Percentiles rank a stretch among this genome's conserved stretches.
Evolutionary conservation across 92 coral and sea anemone genomes (phyloP).

Genomic region (Virgularia gustaviana): DNA sequence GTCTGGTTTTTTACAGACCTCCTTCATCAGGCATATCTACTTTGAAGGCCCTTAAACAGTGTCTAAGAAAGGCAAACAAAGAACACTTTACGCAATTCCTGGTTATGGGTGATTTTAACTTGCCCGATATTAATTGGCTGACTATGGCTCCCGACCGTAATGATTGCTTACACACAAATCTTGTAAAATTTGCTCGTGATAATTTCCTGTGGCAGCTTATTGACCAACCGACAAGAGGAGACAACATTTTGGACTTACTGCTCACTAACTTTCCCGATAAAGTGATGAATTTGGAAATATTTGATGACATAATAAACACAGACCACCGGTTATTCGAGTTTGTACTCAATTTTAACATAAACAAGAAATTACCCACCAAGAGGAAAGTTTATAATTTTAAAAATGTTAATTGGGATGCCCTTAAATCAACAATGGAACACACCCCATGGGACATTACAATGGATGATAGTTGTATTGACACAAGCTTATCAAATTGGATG

Average conservation of each 20-base stretch:
- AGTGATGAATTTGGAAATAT: conserved; percentile 16
- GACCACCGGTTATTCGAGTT: conserved; percentile 22
- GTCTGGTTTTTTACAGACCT: conserved; percentile 54
- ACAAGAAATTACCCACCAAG: conserved; percentile 17
- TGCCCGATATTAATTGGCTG: conserved; percentile 33
- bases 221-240: conserved; percentile 50
- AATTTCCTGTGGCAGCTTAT: conserved; percentile 35
- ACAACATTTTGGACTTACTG: conserved; percentile 41
- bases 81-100: conserved; percentile 16
- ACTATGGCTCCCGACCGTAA: conserved; percentile 5
- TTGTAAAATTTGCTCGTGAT: conserved; percentile 23
- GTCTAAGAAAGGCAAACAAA: conserved; percentile 8
- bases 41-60: conserved; percentile 43
- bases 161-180: conserved; percentile 14
- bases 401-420: conserved; percentile 32
- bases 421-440: conserved; percentile 28
- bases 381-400: conserved; percentile 29
- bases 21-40: conserved; percentile 33
- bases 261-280: conserved; percentile 39
- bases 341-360: conserved; percentile 14
- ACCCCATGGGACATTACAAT: conserved; percentile 26
- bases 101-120: conserved; percentile 41
- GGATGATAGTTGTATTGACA: conserved; percentile 30
- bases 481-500: conserved; percentile 24
- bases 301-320: background rate